A percentile compares a stretch with the other conserved stretches of the same genome.
Evolutionary conservation across 1,140 invertebrate species (phyloP).

Genomic region (Aphelinus atriplicis): DNA sequence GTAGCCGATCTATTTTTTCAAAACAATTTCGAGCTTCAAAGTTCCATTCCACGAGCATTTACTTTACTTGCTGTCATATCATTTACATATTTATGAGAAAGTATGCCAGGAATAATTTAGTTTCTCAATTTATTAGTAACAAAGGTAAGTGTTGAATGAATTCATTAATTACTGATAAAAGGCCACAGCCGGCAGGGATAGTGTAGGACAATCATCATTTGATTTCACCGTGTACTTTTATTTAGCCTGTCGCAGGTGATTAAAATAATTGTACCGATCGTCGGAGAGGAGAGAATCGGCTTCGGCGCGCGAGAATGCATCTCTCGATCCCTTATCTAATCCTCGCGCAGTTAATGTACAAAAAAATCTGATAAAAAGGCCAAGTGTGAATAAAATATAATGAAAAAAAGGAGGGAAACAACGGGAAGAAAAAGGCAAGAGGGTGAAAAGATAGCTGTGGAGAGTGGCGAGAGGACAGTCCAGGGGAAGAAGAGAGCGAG

Average conservation of each 20-base stretch:
- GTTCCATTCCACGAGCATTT: no score
- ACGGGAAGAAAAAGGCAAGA: neutral
- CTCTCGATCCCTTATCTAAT: slow-evolving; percentile 31
- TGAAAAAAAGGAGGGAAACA: slow-evolving; percentile 10
- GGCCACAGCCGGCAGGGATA: no score
- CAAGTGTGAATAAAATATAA: slow-evolving; percentile 40
- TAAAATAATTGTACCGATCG: slow-evolving; percentile 1
- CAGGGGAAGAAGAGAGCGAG: neutral
- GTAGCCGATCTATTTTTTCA: no score
- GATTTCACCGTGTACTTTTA: neutral
- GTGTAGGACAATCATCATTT: no score
- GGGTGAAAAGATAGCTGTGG: neutral
- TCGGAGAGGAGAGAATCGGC: neutral
- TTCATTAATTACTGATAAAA: no score
- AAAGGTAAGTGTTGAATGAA: no score
- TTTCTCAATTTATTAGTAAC: no score
- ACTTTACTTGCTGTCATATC: no score
- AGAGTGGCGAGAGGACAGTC: neutral
- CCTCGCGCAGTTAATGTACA: slow-evolving; percentile 15
- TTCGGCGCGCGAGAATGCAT: slow-evolving; percentile 17
- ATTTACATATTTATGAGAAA: no score
- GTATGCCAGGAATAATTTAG: no score
- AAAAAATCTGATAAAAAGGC: slow-evolving; percentile 26
- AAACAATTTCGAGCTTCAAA: no score
- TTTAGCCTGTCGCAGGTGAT: neutral